A percentile compares a stretch with the other conserved stretches of the same genome.
phyloP scores from a whole-genome alignment of 2,888 invertebrate species.

The Tipula lateralis region DNA sequence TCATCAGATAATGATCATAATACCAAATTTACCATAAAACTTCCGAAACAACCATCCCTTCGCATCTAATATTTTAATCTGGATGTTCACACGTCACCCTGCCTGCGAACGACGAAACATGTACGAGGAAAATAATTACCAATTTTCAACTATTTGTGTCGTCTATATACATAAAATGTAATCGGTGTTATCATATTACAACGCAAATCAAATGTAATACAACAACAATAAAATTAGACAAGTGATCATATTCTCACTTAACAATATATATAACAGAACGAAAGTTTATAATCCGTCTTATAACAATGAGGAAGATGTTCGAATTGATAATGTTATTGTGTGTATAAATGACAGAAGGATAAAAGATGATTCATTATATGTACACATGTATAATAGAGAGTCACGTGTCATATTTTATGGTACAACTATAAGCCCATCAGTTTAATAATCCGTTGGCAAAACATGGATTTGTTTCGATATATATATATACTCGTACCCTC shows the following conservation, averaged over 20 bases:
- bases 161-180: not conserved
- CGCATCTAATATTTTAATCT: not conserved
- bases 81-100: not conserved
- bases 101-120: not conserved
- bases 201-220: not conserved
- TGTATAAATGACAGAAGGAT: not conserved
- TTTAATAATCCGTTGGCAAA: conserved; percentile 9
- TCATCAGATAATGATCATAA: not conserved
- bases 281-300: not conserved
- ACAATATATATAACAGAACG: not conserved
- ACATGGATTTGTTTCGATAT: not conserved
- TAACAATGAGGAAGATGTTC: conserved; percentile 1
- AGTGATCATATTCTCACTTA: conserved; percentile 20
- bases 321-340: conserved; percentile 3
- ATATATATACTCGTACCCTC: not conserved
- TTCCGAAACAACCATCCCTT: not conserved
- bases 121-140: conserved; percentile 12
- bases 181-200: conserved; percentile 1
- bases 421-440: not conserved
- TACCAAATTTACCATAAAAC: not conserved
- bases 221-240: conserved; percentile 3
- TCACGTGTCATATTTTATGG: conserved; percentile 6
- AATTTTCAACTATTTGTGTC: not conserved
- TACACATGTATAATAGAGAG: not conserved
- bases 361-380: not conserved